Evolutionary conservation across 2,113 vertebrate species (phyloP).

Genomic region (Alethe diademata): DNA sequence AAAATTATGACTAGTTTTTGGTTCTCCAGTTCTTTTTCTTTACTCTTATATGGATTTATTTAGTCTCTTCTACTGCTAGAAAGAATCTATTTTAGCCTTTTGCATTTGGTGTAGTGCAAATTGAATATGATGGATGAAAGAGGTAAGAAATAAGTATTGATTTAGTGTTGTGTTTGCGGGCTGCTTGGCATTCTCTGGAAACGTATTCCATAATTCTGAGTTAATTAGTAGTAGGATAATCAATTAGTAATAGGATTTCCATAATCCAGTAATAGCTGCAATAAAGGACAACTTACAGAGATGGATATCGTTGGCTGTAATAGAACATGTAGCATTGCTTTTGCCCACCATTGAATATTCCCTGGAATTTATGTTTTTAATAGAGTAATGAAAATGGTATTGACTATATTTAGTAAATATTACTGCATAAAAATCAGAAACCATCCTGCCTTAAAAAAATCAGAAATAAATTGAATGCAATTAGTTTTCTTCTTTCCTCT

Average conservation of each 20-base stretch:
- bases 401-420: background rate
- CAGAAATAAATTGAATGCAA: background rate
- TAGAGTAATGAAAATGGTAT: background rate
- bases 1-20: background rate
- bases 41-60: background rate
- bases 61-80: background rate
- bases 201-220: background rate
- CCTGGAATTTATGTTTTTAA: background rate
- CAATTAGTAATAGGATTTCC: constrained; percentile 46
- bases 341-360: background rate
- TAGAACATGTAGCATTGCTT: background rate
- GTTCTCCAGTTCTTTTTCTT: background rate
- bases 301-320: background rate
- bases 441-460: background rate
- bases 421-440: background rate
- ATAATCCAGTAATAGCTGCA: constrained; percentile 31
- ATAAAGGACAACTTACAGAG: constrained; percentile 8
- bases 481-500: background rate
- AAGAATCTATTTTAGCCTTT: background rate
- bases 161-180: background rate
- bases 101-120: background rate
- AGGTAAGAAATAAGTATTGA: constrained; percentile 18
- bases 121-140: background rate
- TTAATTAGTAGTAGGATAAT: constrained; percentile 47
- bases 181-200: constrained; percentile 3